phyloP scores from a whole-genome alignment of 2,888 invertebrate species.

The Hipparchia semele region DNA sequence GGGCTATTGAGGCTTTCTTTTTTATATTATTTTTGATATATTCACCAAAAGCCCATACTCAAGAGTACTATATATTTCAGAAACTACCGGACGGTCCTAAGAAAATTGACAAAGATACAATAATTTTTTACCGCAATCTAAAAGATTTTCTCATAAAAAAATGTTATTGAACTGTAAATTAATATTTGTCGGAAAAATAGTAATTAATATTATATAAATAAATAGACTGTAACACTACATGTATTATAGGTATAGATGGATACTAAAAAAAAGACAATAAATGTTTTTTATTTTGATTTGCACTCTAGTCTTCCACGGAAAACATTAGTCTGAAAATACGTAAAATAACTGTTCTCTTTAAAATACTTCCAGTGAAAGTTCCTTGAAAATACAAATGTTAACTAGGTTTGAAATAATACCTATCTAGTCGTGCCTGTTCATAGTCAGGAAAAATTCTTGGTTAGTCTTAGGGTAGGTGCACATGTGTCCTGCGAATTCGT shows the following conservation, averaged over 20 bases:
- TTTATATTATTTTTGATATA: too few species aligned
- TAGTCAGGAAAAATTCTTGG: constrained; percentile 9
- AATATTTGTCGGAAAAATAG: too few species aligned
- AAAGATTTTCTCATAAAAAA: too few species aligned
- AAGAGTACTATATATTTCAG: too few species aligned
- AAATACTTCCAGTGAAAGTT: neutral
- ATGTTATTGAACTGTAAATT: too few species aligned
- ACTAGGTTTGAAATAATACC: constrained; percentile 12
- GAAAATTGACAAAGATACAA: too few species aligned
- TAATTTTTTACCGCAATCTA: too few species aligned
- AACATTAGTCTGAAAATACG: constrained; percentile 7
- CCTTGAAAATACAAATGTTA: constrained; percentile 15
- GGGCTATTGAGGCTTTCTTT: too few species aligned
- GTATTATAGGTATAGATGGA: neutral
- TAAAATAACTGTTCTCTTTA: constrained; percentile 5
- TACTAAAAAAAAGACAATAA: neutral
- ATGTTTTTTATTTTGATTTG: neutral
- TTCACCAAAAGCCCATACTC: too few species aligned
- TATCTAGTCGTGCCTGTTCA: neutral
- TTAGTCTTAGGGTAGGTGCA: neutral
- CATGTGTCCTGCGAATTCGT: too few species aligned
- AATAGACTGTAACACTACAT: neutral
- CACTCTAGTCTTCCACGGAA: neutral
- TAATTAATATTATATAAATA: too few species aligned
- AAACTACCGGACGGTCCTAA: too few species aligned